These are phyloP conservation scores for Allophyes oxyacanthae DNA, from an alignment of 2,888 invertebrate genomes.

Conservation along the genomic window DNA sequence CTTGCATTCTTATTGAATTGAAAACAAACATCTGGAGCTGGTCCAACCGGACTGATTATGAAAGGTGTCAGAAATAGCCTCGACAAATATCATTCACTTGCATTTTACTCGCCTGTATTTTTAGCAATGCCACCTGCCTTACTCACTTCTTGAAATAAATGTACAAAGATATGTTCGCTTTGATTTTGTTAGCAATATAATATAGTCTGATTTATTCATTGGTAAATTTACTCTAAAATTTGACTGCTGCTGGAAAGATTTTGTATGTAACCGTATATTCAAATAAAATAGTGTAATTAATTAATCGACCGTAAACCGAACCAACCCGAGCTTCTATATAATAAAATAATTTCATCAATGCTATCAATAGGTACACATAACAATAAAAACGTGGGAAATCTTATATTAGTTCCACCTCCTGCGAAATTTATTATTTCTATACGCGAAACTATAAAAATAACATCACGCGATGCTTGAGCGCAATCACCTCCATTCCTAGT, in stretches of 20 bases:
- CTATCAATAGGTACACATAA: slow-evolving; percentile 25
- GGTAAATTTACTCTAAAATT: no score
- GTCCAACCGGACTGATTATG: slow-evolving; percentile 51
- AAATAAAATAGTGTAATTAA: neutral
- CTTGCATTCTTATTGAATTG: slow-evolving; percentile 46
- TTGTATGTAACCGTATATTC: no score
- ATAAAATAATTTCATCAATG: slow-evolving; percentile 12
- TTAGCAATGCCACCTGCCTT: slow-evolving; percentile 32
- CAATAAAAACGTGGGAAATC: slow-evolving; percentile 52
- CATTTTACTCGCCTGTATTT: slow-evolving; percentile 42
- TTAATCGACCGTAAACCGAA: slow-evolving; percentile 2
- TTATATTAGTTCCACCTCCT: slow-evolving; percentile 45
- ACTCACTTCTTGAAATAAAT: slow-evolving; percentile 23
- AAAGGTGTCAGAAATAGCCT: slow-evolving; percentile 49
- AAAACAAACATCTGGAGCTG: slow-evolving; percentile 49
- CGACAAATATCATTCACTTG: slow-evolving; percentile 46
- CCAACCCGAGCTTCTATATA: neutral
- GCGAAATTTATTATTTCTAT: slow-evolving; percentile 32
- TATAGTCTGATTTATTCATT: no score
- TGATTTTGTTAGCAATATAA: no score
- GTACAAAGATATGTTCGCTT: no score
- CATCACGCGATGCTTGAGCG: slow-evolving; percentile 49
- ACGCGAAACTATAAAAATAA: slow-evolving; percentile 48
- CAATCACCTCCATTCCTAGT: slow-evolving; percentile 42
- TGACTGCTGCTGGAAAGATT: no score